A percentile compares a stretch with the other conserved stretches of the same genome.
These are phyloP conservation scores for Anoplius nigerrimus DNA, from an alignment of 2,888 invertebrate genomes.

Conservation along the genomic window DNA sequence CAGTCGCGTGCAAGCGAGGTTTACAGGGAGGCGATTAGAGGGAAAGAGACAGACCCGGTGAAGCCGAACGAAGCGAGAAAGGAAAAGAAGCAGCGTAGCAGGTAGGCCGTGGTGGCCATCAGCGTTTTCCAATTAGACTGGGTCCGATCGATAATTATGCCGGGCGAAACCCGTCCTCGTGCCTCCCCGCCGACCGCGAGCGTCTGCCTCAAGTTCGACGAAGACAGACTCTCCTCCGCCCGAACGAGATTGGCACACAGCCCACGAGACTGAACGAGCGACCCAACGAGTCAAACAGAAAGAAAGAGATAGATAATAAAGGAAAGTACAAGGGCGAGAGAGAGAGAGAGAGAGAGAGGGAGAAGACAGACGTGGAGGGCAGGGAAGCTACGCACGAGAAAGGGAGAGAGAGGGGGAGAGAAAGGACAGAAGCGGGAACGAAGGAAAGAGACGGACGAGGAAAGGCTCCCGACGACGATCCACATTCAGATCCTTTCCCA, in stretches of 20 bases:
- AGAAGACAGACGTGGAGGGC: background rate
- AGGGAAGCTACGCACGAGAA: background rate
- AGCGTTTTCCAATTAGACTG: slow-evolving; percentile 55
- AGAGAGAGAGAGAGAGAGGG: slow-evolving; percentile 2
- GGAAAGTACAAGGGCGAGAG: too few species aligned
- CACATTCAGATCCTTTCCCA: slow-evolving; percentile 65
- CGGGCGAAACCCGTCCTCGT: slow-evolving; percentile 30
- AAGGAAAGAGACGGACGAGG: slow-evolving; percentile 19
- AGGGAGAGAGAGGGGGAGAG: slow-evolving; percentile 5
- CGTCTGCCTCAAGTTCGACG: background rate
- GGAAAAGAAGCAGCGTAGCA: background rate
- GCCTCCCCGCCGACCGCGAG: background rate
- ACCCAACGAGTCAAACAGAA: slow-evolving; percentile 1
- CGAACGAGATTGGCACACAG: too few species aligned
- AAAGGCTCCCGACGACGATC: slow-evolving; percentile 27
- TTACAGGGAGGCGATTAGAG: background rate
- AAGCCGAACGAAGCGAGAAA: background rate
- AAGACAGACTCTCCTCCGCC: slow-evolving; percentile 4
- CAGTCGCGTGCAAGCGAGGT: background rate
- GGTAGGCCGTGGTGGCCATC: slow-evolving; percentile 29
- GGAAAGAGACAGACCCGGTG: background rate
- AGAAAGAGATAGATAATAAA: slow-evolving; percentile 6
- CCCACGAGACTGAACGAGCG: too few species aligned
- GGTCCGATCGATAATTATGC: slow-evolving; percentile 51
- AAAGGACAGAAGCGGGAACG: slow-evolving; percentile 4